phyloP scores from a whole-genome alignment of 1,140 invertebrate genomes.

The Harpegnathos saltator region DNA sequence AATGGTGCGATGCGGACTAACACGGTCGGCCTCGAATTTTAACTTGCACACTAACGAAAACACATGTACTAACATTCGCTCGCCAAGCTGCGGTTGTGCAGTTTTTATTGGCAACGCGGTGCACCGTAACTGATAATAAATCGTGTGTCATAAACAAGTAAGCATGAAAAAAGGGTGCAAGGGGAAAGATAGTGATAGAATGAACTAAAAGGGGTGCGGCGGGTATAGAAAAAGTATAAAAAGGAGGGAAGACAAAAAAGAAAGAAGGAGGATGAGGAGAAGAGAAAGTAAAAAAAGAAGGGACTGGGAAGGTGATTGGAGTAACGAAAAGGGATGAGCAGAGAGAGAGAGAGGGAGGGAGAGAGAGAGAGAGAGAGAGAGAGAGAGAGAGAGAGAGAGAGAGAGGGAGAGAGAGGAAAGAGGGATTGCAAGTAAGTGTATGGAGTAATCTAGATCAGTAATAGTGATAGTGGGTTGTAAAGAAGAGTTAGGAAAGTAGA shows the following conservation, averaged over 20 bases:
- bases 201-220: no score
- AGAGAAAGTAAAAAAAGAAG: slow-evolving; percentile 1
- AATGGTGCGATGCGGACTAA: slow-evolving; percentile 82
- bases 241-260: not conserved
- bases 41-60: slow-evolving; percentile 26
- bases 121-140: not conserved
- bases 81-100: slow-evolving; percentile 7
- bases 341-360: not conserved
- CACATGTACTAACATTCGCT: slow-evolving; percentile 46
- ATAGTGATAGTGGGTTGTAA: no score
- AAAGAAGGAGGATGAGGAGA: not conserved
- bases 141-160: slow-evolving; percentile 1
- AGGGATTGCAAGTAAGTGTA: not conserved
- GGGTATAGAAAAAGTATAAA: no score
- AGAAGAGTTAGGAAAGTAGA: no score
- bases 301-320: not conserved
- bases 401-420: not conserved
- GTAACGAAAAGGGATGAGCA: no score
- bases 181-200: not conserved
- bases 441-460: no score
- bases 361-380: not conserved
- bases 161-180: no score
- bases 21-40: slow-evolving; percentile 4
- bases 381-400: not conserved
- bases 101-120: not conserved